Conservation (phyloP, 2,888 invertebrate species). For the Tridacna crocea region DNA sequence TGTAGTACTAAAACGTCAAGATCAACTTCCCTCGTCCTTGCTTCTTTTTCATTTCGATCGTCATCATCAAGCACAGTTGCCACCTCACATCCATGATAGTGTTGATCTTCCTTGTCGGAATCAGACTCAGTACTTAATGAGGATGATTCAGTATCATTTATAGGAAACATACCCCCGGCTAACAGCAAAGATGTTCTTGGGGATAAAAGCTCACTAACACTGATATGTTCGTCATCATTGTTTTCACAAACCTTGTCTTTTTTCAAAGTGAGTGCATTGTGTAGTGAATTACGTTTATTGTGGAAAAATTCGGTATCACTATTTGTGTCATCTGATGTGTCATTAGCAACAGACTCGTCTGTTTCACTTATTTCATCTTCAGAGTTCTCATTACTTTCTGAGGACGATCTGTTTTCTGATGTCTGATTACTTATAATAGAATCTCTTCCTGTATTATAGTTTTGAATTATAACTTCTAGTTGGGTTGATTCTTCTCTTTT, state of each 20-base stretch:
- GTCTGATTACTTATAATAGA: background rate
- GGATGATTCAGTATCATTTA: constrained; percentile 29
- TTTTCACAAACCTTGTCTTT: background rate
- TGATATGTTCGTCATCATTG: background rate
- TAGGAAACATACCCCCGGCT: constrained; percentile 54
- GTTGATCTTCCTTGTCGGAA: constrained; percentile 8
- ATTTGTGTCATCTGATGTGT: background rate
- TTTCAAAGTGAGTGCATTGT: background rate
- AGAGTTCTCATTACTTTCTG: constrained; percentile 37
- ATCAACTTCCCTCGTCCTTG: constrained; percentile 13
- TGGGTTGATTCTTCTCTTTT: background rate
- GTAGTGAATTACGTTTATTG: background rate
- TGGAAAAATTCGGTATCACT: constrained; percentile 7
- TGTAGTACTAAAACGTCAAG: constrained; percentile 48
- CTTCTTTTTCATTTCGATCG: background rate
- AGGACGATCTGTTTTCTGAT: constrained; percentile 4
- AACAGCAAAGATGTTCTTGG: constrained; percentile 49
- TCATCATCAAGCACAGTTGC: background rate
- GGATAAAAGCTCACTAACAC: constrained; percentile 38
- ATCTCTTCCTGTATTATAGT: too few relatives aligned
- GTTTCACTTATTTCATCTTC: constrained; percentile 56
- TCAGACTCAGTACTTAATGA: constrained; percentile 26
- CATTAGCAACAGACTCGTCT: constrained; percentile 31
- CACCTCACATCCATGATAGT: background rate
- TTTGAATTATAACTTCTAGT: too few relatives aligned